Conservation (phyloP, 64 coral and sea anemone genomes). For the Orbicella faveolata region DNA sequence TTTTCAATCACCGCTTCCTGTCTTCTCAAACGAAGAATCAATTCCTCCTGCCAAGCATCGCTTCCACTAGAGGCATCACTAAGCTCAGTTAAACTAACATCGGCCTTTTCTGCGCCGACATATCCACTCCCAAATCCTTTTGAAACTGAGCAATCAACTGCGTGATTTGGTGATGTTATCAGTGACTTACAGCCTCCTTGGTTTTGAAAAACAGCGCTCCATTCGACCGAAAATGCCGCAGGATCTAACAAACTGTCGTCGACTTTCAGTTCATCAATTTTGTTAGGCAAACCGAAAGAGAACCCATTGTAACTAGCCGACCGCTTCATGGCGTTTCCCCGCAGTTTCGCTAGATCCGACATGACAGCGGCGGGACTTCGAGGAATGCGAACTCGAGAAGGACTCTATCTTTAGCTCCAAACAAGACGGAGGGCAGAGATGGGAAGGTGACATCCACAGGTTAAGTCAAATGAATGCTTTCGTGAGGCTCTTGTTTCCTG, state of each 20-base stretch:
- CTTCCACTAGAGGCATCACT: slow-evolving; percentile 36
- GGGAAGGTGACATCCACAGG: background rate
- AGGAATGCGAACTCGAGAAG: background rate
- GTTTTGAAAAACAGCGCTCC: background rate
- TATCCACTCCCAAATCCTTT: slow-evolving; percentile 2
- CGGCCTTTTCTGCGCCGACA: background rate
- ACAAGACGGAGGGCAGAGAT: background rate
- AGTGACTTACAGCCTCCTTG: background rate
- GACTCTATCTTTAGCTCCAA: background rate
- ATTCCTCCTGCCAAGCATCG: slow-evolving; percentile 33
- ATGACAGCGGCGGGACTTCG: background rate
- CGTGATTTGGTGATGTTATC: slow-evolving; percentile 40
- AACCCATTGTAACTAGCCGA: slow-evolving; percentile 41
- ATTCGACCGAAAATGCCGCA: background rate
- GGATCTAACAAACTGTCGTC: background rate
- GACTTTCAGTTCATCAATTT: slow-evolving; percentile 17
- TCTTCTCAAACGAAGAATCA: slow-evolving; percentile 13
- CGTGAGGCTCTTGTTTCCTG: too few species aligned
- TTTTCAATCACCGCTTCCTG: slow-evolving; percentile 26
- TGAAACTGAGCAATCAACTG: slow-evolving; percentile 19
- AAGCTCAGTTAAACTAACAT: slow-evolving; percentile 31
- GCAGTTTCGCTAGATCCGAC: slow-evolving; percentile 8
- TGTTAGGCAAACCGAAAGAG: background rate
- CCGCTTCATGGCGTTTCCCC: slow-evolving; percentile 17
- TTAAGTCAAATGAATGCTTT: background rate